Base-by-base conservation (phyloP, 2,888 invertebrate species). In the Nemotelus pantherinus region DNA sequence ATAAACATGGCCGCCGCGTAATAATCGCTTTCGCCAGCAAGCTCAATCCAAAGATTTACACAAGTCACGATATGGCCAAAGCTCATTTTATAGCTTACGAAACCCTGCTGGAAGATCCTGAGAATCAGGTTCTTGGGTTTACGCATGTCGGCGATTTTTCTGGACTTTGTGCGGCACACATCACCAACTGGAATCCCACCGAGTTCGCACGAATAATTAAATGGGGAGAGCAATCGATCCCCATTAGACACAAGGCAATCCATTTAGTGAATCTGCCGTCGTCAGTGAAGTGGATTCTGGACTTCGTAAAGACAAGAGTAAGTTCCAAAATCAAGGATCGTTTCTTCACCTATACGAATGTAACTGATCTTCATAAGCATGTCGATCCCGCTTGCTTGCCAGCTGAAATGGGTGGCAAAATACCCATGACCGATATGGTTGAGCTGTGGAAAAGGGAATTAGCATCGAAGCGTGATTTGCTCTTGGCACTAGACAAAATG, bases 201-300 rank as follows among this genome's bases (percentile, higher is more conserved):
- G 93, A 93, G 86, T 93, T 93, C 83, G 92, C 90, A 0, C 89
- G 91, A 57, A 85, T 93, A 50, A 88, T 93, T 77, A 92, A 91
- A 85, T 93, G 93, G 93, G 93, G 93, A 82, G 93, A 94, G 92
- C 93, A 94, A 90, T 93, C 94, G 0, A 81, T 93, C 79, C 95
- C 95, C 5, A 90, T 94, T 89, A 89, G 94, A 25, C 94, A 95
- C 86, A 94, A 94, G 85, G 91, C 91, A 83, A 90, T 94, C 60
- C 92, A 94, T 83, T 87, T 93, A 78, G 86, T 94, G 53, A 93
- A 94, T 83, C 87, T 94, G 25, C 93, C 93, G 1, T 83, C 90
- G n/a, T 89, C 93, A 0, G 85, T 94, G n/a, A 92, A 92, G 82
- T 94, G 93, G 86, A 89, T 94, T 43, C 91, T 93, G 78, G 94